Base-by-base conservation (phyloP, 2,888 invertebrate species). In the Latrodectus elegans region DNA sequence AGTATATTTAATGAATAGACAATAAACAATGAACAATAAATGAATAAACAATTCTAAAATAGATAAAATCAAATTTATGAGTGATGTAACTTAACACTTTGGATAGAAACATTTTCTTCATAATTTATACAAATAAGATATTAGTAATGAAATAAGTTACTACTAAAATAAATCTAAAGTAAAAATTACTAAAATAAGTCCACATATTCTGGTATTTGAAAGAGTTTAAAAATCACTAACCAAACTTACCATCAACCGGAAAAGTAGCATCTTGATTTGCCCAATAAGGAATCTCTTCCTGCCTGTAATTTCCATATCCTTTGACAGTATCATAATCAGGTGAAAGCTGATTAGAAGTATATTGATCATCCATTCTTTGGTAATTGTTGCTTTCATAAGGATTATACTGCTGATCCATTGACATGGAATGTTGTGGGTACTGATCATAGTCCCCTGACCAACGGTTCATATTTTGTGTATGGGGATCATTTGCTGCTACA, bases 401-500 rank as follows among this genome's bases (percentile, higher is more conserved):
- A 51, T 53, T 81, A 52, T 88, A 88, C 14, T 82, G 84, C 1
- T 74, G 84, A 26, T 88, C 84, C 15, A 77, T 22, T 22, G 76
- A 67, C 1, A 38, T 38, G 0, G 72, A 70, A 12, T 72, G 80
- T 3, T 60, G 64, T n/a, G 84, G 74, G 65, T 88, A 88, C 22
- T 79, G 74, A 67, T 89, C 86, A 65, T 89, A 89, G 60, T 89
- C 84, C 53, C 71, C 77, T 12, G 85, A 70, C 85, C 83, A 89
- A 1, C 68, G 78, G 15, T 76, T 86, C 12, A 72, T 22, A 55
- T 73, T 73, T 38, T 85, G 78, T 11, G 75, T 65, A 60, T 76
- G 89, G 15, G 80, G 78, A 76, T 89, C 81, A 76, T 85, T 89
- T 52, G 89, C 89, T 51, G 89, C 88, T 53, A 89, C 82, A 78